Evolutionary conservation across 2,113 vertebrate genomes (phyloP), one percentile per base, ranked within the genome.

Genomic region (Phoenicopterus ruber): DNA sequence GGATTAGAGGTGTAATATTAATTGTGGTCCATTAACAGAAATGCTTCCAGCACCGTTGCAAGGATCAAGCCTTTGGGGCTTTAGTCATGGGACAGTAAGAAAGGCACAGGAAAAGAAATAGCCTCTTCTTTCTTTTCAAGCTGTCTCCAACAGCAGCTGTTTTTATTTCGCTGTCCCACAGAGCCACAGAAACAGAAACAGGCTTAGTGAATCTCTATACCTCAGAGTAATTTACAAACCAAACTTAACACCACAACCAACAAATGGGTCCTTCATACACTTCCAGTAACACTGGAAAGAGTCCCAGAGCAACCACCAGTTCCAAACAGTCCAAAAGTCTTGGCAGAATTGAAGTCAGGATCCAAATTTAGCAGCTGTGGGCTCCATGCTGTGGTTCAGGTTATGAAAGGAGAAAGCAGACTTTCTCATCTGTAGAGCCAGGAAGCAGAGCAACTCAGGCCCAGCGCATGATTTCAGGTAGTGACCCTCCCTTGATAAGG

Each of bases 271-370:
- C 86, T 97, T 96, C 86, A 97, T 94, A 69, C 14, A 14, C n/a
- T 89, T 93, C 49, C 86, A 86, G 76, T 88, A 96, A 86, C 86
- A 87, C 91, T 91, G 80, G 90, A 95, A 93, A 79, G 36, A 44
- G 40, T 81, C 77, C 81, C 93, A 95, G 54, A 91, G 65, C 61
- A 95, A 79, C 77, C 44, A 84, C 57, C 77, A 79, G 25, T 38
- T 94, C 83, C 83, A 94, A 91, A 94, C 65, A 72, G 69, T 38
- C 73, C 92, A 81, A 78, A 82, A 76, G 57, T 58, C 66, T 74
- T 67, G 57, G 86, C 52, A 89, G 77, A 95, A 82, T 2, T 92
- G 73, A 94, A 87, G 82, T 93, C 77, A 94, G 65, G 44, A 84
- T 76, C 74, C 94, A 82, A 94, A 94, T 86, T 94, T 94, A 96